phyloP scores from a whole-genome alignment of 2,797 vertebrate genomes.

The Myoxocephalus aenaeus region DNA sequence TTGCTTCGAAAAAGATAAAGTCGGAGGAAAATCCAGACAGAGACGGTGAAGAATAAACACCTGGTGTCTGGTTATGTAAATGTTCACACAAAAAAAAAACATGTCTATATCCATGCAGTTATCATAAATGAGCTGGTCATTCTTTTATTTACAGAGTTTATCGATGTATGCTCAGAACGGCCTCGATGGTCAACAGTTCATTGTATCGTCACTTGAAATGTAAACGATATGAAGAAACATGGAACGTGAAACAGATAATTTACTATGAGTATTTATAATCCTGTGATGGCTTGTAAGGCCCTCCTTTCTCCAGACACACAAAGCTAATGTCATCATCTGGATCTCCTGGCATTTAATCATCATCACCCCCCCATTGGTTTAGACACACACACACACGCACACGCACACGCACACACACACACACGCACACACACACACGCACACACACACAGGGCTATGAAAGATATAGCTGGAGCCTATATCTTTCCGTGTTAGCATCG shows the following conservation, averaged over 20 bases:
- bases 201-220: conserved; percentile 45
- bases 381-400: conserved; percentile 30
- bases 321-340: conserved; percentile 67
- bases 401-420: conserved; percentile 15
- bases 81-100: background rate
- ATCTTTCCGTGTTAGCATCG: conserved; percentile 45
- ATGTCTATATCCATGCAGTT: background rate
- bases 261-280: conserved; percentile 48
- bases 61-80: background rate
- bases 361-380: conserved; percentile 63
- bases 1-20: conserved; percentile 25
- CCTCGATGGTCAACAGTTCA: background rate
- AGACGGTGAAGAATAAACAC: background rate
- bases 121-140: background rate
- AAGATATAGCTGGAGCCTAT: conserved; percentile 47
- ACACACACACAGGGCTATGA: conserved; percentile 30
- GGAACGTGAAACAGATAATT: conserved; percentile 48
- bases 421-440: conserved; percentile 24
- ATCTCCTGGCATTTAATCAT: conserved; percentile 73
- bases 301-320: conserved; percentile 58
- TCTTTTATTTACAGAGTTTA: background rate
- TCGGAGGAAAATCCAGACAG: background rate
- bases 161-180: background rate
- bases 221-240: conserved; percentile 50
- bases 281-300: conserved; percentile 59